A percentile compares a stretch with the other conserved stretches of the same genome.
Conservation (phyloP, 1,140 invertebrate species). For the Acyrthosiphon pisum region DNA sequence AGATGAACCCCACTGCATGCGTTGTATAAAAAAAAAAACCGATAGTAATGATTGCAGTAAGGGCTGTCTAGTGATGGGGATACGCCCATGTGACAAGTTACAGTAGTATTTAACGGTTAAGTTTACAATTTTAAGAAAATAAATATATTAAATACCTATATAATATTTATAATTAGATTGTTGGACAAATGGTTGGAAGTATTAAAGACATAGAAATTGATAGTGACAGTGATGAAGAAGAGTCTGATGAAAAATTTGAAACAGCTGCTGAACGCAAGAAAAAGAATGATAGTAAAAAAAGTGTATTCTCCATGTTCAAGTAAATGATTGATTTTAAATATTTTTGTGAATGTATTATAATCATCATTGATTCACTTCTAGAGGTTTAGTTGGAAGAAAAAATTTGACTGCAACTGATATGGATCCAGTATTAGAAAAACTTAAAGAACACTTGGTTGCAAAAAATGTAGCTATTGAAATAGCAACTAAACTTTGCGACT, state of each 20-base stretch:
- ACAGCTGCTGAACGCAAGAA: constrained; percentile 57
- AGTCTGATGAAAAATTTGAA: constrained; percentile 62
- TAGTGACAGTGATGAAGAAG: constrained; percentile 65
- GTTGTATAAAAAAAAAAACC: background rate
- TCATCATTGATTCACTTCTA: constrained; percentile 61
- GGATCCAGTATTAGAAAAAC: constrained; percentile 88
- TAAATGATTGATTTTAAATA: constrained; percentile 58
- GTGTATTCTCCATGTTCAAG: constrained; percentile 83
- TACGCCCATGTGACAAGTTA: background rate
- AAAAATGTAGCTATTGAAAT: constrained; percentile 99
- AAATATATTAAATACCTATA: background rate
- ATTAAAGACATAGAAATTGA: constrained; percentile 73
- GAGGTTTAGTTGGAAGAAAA: constrained; percentile 85
- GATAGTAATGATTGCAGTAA: background rate
- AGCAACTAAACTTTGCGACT: constrained; percentile 92
- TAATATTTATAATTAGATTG: constrained; percentile 67
- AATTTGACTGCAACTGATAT: constrained; percentile 75
- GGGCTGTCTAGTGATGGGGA: background rate
- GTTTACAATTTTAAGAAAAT: background rate
- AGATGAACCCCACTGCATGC: background rate
- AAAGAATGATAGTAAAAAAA: constrained; percentile 63
- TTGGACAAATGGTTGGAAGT: constrained; percentile 81
- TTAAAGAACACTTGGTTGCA: constrained; percentile 94
- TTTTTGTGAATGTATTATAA: background rate
- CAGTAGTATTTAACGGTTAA: background rate